These are phyloP conservation scores for Amblyjoppa proteus DNA, from an alignment of 2,888 invertebrate species.

Conservation along the genomic window DNA sequence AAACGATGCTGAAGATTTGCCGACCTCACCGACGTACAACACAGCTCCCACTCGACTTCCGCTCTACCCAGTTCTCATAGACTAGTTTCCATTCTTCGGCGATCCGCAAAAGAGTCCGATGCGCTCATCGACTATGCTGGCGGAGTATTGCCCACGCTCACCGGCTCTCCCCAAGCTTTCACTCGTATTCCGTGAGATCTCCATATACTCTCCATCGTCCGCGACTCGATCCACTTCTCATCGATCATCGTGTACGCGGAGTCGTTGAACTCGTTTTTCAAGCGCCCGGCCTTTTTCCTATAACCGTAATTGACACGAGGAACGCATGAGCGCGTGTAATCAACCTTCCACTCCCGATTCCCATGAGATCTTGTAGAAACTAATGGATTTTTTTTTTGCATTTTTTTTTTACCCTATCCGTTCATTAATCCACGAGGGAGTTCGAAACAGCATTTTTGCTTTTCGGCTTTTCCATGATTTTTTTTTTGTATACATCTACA, in stretches of 20 bases:
- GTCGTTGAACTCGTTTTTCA: constrained; percentile 58
- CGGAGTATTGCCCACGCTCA: constrained; percentile 43
- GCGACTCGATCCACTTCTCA: constrained; percentile 65
- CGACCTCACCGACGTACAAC: not conserved
- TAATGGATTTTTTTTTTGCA: not conserved
- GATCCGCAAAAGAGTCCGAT: constrained; percentile 45
- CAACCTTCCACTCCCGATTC: constrained; percentile 10
- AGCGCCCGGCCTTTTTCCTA: constrained; percentile 18
- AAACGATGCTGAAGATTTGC: not conserved
- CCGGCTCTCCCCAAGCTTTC: constrained; percentile 53
- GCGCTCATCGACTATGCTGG: constrained; percentile 43
- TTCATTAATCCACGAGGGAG: not conserved
- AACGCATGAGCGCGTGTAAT: constrained; percentile 9
- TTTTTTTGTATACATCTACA: too few relatives aligned
- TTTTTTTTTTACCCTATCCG: not conserved
- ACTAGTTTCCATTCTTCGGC: constrained; percentile 23
- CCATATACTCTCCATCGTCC: constrained; percentile 54
- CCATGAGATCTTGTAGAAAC: constrained; percentile 9
- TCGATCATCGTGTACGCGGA: constrained; percentile 55
- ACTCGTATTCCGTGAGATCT: constrained; percentile 58
- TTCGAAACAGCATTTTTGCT: not conserved
- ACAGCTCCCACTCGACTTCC: not conserved
- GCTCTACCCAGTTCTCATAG: constrained; percentile 29
- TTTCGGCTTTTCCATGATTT: not conserved
- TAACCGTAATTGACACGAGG: constrained; percentile 35